A percentile compares a stretch with the other conserved stretches of the same genome.
These are phyloP conservation scores for Monoplex corrugatus DNA, from an alignment of 2,888 invertebrate genomes.

Conservation along the genomic window DNA sequence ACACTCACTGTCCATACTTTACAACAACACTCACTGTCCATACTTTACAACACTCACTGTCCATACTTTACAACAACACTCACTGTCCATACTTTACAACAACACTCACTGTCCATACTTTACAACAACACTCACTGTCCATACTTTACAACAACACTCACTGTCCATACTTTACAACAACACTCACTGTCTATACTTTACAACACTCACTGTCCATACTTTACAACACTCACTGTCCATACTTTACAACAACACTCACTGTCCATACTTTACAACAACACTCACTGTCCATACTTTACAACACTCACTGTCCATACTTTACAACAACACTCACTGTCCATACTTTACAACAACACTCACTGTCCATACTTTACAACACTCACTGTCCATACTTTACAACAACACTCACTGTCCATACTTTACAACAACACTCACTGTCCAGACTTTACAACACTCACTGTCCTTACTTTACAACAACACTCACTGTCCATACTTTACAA, in stretches of 20 bases:
- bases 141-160: conserved; percentile 62
- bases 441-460: conserved; percentile 72
- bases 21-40: conserved; percentile 76
- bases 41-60: conserved; percentile 59
- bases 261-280: conserved; percentile 78
- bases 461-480: too few relatives aligned
- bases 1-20: neutral
- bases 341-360: conserved; percentile 66
- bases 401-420: conserved; percentile 77
- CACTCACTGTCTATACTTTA: conserved; percentile 71
- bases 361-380: conserved; percentile 72
- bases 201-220: too few relatives aligned
- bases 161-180: conserved; percentile 79
- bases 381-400: neutral
- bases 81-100: conserved; percentile 79
- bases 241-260: conserved; percentile 67
- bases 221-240: neutral
- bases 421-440: conserved; percentile 75
- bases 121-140: neutral
- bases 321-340: neutral
- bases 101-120: conserved; percentile 72
- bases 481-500: neutral
- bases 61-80: conserved; percentile 54
- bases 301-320: too few relatives aligned
- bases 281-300: conserved; percentile 71